These are phyloP conservation scores for Meteorus sp. DNA, from an alignment of 1,140 invertebrate genomes.

Conservation along the genomic window DNA sequence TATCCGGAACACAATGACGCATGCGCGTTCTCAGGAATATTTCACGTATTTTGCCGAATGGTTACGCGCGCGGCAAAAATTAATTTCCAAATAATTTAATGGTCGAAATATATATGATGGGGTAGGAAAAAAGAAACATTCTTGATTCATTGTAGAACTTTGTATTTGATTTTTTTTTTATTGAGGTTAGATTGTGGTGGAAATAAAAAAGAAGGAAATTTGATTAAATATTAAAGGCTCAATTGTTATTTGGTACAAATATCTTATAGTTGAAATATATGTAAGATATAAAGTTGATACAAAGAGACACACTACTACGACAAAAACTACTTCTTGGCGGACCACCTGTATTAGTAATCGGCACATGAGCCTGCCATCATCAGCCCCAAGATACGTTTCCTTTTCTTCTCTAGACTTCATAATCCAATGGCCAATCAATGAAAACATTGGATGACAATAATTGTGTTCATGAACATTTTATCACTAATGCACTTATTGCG, in stretches of 20 bases:
- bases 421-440: neutral
- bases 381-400: constrained; percentile 17
- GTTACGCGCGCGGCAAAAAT: too few species aligned
- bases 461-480: neutral
- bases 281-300: constrained; percentile 56
- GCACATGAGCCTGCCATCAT: neutral
- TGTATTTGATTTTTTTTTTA: too few species aligned
- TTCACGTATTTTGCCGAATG: too few species aligned
- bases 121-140: too few species aligned
- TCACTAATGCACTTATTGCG: constrained; percentile 3
- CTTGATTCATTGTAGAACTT: too few species aligned
- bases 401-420: neutral
- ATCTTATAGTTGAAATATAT: constrained; percentile 58
- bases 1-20: too few species aligned
- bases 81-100: too few species aligned
- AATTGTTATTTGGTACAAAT: constrained; percentile 51
- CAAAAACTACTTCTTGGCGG: constrained; percentile 43
- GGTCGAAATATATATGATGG: too few species aligned
- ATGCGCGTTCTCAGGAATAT: too few species aligned
- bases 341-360: constrained; percentile 23
- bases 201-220: neutral
- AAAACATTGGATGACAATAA: neutral
- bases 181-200: too few species aligned
- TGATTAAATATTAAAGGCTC: constrained; percentile 30
- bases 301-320: constrained; percentile 53